Evolutionary conservation across 1,140 invertebrate species (phyloP).

Genomic region (Magallana ariakensis): DNA sequence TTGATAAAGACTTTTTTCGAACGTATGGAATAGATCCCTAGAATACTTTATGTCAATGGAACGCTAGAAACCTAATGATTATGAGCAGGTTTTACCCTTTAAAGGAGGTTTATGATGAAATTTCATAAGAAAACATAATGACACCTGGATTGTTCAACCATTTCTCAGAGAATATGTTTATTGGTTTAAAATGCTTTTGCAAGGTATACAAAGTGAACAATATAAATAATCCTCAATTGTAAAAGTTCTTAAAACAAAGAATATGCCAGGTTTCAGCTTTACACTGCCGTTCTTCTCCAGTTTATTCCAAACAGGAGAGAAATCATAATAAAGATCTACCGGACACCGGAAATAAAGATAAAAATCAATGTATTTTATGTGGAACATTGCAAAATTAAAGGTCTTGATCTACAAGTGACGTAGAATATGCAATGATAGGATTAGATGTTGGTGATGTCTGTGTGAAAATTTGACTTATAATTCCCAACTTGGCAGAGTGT

Average conservation of each 20-base stretch:
- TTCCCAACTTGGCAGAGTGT: conserved; percentile 29
- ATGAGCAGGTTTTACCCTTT: neutral
- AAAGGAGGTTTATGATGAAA: conserved; percentile 32
- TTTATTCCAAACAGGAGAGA: conserved; percentile 25
- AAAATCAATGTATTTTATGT: conserved; percentile 41
- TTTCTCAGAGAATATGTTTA: conserved; percentile 9
- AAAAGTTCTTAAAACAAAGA: neutral
- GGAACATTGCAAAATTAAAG: conserved; percentile 24
- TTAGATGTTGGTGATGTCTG: conserved; percentile 25
- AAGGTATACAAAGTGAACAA: conserved; percentile 24
- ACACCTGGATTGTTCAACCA: neutral
- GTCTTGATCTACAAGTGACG: conserved; percentile 36
- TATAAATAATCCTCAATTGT: conserved; percentile 8
- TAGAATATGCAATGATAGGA: conserved; percentile 2
- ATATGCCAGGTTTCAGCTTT: neutral
- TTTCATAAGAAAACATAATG: conserved; percentile 32
- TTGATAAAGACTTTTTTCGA: conserved; percentile 24
- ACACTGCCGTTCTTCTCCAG: conserved; percentile 30
- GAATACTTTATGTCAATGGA: neutral
- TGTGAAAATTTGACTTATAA: conserved; percentile 14
- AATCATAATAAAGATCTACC: neutral
- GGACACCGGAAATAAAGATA: neutral
- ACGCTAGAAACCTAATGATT: neutral
- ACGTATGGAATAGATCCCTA: neutral
- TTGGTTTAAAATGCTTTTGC: neutral